A percentile compares a stretch with the other conserved stretches of the same genome.
Conservation (phyloP, 2,113 vertebrate genomes). For the Mormyrus lacerda region DNA sequence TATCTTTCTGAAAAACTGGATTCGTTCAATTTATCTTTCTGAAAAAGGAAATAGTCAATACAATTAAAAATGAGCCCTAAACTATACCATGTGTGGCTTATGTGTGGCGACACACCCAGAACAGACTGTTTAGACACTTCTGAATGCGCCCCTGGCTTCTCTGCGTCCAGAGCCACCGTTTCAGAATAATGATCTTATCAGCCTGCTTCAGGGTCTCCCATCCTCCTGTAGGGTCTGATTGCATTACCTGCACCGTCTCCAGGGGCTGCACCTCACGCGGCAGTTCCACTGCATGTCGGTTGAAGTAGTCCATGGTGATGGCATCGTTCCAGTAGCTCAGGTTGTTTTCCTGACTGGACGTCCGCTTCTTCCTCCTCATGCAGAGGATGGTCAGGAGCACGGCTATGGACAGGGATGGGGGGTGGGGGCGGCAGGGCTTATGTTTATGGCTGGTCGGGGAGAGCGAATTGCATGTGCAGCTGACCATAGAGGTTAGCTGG, state of each 20-base stretch:
- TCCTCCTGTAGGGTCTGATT: not conserved
- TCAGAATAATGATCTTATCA: not conserved
- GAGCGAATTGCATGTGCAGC: not conserved
- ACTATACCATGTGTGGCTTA: not conserved
- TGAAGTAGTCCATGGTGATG: conserved; percentile 99
- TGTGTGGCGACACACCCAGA: not conserved
- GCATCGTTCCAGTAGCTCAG: conserved; percentile 99
- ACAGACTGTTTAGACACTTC: not conserved
- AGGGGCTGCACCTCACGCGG: conserved; percentile 91
- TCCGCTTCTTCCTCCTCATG: conserved; percentile 82
- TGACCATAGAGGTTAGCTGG: not conserved
- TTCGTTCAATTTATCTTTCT: not conserved
- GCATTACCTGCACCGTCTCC: conserved; percentile 82
- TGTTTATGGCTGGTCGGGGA: not conserved
- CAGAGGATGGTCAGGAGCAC: conserved; percentile 93
- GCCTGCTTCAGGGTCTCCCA: not conserved
- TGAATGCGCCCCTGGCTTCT: not conserved
- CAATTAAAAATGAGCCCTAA: not conserved
- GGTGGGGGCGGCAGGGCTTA: not conserved
- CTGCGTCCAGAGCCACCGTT: not conserved
- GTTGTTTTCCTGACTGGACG: conserved; percentile 88
- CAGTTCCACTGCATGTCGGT: conserved; percentile 86
- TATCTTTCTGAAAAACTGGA: not conserved
- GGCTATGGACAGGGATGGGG: conserved; percentile 58
- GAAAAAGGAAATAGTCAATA: not conserved